Percentiles rank a stretch among this genome's conserved stretches.
Evolutionary conservation across 2,888 invertebrate genomes (phyloP).

Genomic region (Agrochola litura): DNA sequence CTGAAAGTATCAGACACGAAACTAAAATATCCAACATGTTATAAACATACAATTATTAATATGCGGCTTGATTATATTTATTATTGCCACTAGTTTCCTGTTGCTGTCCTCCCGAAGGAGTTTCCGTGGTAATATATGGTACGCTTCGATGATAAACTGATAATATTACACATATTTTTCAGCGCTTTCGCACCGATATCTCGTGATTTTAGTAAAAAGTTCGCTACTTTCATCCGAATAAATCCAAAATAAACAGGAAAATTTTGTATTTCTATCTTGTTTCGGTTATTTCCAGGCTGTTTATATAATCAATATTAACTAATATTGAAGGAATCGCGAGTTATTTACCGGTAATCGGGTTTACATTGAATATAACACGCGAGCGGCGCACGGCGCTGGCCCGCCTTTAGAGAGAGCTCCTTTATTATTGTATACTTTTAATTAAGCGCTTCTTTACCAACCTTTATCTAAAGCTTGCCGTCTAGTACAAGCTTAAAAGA

Average conservation of each 20-base stretch:
- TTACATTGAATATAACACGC: conserved; percentile 48
- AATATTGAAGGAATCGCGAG: conserved; percentile 29
- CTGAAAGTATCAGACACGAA: conserved; percentile 12
- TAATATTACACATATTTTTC: conserved; percentile 47
- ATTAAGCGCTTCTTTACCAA: conserved; percentile 58
- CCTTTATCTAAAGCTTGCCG: conserved; percentile 37
- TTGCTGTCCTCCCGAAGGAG: conserved; percentile 39
- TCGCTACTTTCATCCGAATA: conserved; percentile 11
- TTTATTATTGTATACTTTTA: conserved; percentile 62
- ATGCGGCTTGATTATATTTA: conserved; percentile 35
- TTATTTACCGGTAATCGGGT: conserved; percentile 57
- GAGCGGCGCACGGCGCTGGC: conserved; percentile 21
- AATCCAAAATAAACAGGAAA: conserved; percentile 6
- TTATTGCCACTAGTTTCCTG: conserved; percentile 44
- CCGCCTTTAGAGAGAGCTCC: conserved; percentile 31
- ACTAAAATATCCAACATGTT: conserved; percentile 28
- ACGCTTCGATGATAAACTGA: conserved; percentile 46
- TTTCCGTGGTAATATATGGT: conserved; percentile 32
- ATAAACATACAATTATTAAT: conserved; percentile 44
- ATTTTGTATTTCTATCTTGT: background rate
- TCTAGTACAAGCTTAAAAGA: conserved; percentile 39
- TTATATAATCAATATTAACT: conserved; percentile 9
- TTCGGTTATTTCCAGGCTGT: conserved; percentile 6
- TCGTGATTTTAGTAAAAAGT: conserved; percentile 30
- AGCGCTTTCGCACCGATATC: conserved; percentile 3